These are phyloP conservation scores for Actinemys pallida DNA, from an alignment of 2,113 vertebrate species.

Conservation along the genomic window DNA sequence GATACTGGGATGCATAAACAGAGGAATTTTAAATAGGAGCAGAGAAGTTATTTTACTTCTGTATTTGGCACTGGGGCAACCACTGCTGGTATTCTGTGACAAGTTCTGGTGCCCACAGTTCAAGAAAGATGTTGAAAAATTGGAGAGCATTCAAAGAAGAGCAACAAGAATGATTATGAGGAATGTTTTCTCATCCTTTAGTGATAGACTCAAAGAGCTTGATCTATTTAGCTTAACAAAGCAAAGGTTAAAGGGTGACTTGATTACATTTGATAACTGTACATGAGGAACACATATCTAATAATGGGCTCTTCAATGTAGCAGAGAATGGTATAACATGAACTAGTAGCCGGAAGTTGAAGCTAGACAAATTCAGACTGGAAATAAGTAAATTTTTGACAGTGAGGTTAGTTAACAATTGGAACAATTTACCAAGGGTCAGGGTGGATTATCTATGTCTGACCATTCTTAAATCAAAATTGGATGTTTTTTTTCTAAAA, in stretches of 20 bases:
- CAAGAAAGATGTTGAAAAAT: background rate
- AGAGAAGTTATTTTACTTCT: background rate
- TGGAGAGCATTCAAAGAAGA: background rate
- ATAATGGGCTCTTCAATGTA: background rate
- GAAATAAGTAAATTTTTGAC: background rate
- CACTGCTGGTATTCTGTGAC: background rate
- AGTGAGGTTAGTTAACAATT: background rate
- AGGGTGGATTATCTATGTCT: too few relatives aligned
- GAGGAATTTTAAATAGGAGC: background rate
- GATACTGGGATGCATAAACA: background rate
- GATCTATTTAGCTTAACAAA: background rate
- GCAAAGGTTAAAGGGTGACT: background rate
- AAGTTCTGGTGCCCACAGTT: background rate
- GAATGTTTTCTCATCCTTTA: background rate
- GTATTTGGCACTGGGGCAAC: background rate
- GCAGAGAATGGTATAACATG: background rate
- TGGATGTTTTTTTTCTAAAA: background rate
- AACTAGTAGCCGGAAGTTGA: background rate
- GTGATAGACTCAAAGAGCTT: background rate
- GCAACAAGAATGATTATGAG: background rate
- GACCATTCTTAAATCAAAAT: background rate
- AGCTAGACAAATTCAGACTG: background rate
- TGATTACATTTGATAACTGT: background rate
- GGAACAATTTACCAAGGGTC: background rate
- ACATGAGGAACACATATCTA: background rate